Percentiles rank a stretch among this genome's conserved stretches.
Conservation (phyloP, 2,113 vertebrate species). For the Cyanoramphus novaezelandiae region DNA sequence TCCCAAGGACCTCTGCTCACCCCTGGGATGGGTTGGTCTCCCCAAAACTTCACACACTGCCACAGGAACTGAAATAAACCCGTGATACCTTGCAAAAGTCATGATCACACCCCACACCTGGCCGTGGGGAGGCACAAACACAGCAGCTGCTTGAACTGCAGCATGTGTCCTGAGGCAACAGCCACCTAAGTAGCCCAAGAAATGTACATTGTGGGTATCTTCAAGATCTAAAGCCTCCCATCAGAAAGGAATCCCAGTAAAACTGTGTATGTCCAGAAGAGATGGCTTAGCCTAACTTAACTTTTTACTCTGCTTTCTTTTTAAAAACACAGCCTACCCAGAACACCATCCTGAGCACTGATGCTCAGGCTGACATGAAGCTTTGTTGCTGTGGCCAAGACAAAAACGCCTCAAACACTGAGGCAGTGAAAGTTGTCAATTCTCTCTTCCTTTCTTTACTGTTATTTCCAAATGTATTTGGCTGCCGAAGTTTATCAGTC, state of each 20-base stretch:
- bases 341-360: fast-evolving
- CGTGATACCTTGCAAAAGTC: background rate
- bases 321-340: background rate
- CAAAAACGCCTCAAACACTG: background rate
- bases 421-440: background rate
- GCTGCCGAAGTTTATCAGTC: background rate
- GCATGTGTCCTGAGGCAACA: background rate
- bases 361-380: background rate
- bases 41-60: background rate
- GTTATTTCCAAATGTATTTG: background rate
- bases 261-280: background rate
- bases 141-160: background rate
- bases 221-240: background rate
- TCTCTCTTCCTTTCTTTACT: background rate
- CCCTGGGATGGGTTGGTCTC: background rate
- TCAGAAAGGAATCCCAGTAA: background rate
- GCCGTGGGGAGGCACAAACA: background rate
- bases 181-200: background rate
- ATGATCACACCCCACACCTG: background rate
- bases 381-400: background rate
- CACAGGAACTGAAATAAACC: background rate
- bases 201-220: background rate
- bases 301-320: background rate
- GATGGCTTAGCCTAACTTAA: background rate
- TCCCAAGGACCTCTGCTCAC: background rate